These are phyloP conservation scores for Acromyrmex charruanus DNA, from an alignment of 1,140 invertebrate genomes.

Conservation along the genomic window DNA sequence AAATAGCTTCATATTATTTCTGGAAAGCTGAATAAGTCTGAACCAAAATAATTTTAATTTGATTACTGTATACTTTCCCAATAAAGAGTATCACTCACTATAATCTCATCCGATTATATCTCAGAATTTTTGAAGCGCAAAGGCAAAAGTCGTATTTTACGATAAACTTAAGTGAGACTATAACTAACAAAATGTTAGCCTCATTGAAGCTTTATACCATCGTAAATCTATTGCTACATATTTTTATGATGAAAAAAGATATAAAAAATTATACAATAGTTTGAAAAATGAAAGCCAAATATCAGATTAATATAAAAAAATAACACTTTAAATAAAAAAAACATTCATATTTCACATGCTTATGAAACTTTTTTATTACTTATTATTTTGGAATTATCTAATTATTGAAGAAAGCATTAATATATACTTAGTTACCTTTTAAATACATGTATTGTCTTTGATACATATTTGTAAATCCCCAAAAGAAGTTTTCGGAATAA, in stretches of 20 bases:
- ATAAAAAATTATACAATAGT: neutral
- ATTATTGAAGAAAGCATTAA: neutral
- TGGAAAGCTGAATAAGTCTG: neutral
- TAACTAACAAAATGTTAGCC: neutral
- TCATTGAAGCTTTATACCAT: neutral
- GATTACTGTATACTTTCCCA: neutral
- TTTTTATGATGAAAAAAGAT: neutral
- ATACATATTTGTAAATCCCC: neutral
- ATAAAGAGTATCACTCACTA: neutral
- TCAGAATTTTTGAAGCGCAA: neutral
- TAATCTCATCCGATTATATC: neutral
- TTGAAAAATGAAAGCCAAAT: neutral
- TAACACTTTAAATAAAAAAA: neutral
- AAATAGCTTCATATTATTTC: slow-evolving; percentile 48
- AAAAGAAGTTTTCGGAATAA: neutral
- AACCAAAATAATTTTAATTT: slow-evolving; percentile 38
- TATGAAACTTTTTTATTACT: neutral
- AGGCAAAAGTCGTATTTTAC: neutral
- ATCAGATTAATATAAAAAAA: neutral
- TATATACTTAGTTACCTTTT: neutral
- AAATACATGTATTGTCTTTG: neutral
- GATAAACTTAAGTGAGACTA: neutral
- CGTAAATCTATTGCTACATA: neutral
- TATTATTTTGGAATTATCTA: neutral
- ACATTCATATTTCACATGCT: neutral